A percentile compares a stretch with the other conserved stretches of the same genome.
These are phyloP conservation scores for Malaclemys terrapin DNA, from an alignment of 2,113 vertebrate species.

Conservation along the genomic window DNA sequence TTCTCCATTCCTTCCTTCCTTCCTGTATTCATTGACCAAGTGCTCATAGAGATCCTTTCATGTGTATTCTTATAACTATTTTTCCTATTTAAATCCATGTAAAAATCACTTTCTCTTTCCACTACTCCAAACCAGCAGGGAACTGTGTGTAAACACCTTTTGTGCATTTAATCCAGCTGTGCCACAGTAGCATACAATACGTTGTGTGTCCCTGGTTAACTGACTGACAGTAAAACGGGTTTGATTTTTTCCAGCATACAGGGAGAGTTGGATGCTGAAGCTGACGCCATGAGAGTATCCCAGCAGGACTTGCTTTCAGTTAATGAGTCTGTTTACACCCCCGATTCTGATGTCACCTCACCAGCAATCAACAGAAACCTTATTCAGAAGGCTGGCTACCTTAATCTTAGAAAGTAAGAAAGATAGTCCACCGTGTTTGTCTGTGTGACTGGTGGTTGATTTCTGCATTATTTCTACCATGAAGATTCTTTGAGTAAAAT, in stretches of 20 bases:
- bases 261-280: slow-evolving; percentile 90
- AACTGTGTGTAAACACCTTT: not conserved
- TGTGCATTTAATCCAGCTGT: not conserved
- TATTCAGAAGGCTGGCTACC: slow-evolving; percentile 97
- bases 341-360: slow-evolving; percentile 86
- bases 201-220: not conserved
- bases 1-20: not conserved
- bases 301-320: slow-evolving; percentile 92
- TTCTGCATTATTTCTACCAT: not conserved
- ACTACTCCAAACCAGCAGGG: not conserved
- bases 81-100: not conserved
- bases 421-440: fast-evolving
- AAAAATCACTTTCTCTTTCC: not conserved
- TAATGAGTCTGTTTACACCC: slow-evolving; percentile 91
- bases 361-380: slow-evolving; percentile 91
- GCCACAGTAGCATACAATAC: not conserved
- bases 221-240: not conserved
- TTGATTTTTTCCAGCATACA: slow-evolving; percentile 85
- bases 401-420: slow-evolving; percentile 96
- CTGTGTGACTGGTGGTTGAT: not conserved
- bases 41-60: not conserved
- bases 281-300: slow-evolving; percentile 89
- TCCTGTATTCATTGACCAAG: not conserved
- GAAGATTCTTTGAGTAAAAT: not conserved
- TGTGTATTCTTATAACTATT: not conserved